These are phyloP conservation scores for Enhydra lutris DNA, from an alignment of 2,113 vertebrate genomes.

Conservation along the genomic window DNA sequence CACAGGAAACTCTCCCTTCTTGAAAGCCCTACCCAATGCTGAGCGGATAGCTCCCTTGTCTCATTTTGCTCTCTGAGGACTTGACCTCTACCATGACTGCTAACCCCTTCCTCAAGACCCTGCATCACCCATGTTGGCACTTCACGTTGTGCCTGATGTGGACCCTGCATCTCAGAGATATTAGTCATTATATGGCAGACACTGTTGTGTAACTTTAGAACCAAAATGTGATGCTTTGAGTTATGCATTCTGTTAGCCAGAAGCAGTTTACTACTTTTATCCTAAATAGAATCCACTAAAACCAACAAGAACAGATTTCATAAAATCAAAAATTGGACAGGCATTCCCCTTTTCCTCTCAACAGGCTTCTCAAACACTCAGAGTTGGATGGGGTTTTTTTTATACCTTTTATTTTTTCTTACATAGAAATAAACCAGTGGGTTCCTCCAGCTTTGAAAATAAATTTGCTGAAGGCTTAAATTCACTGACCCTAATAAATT, in stretches of 20 bases:
- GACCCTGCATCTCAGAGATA: not conserved
- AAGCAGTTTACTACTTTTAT: not conserved
- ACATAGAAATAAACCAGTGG: slow-evolving; percentile 3
- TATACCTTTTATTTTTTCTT: not conserved
- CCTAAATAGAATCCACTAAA: not conserved
- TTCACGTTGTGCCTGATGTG: not conserved
- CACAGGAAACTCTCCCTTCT: not conserved
- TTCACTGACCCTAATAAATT: slow-evolving; percentile 27
- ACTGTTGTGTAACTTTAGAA: not conserved
- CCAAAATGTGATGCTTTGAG: not conserved
- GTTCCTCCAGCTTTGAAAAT: slow-evolving; percentile 5
- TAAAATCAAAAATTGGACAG: not conserved
- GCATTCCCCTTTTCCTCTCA: not conserved
- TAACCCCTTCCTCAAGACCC: not conserved
- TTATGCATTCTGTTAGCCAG: not conserved
- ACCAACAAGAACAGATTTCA: not conserved
- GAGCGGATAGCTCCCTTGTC: not conserved
- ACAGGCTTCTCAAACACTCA: not conserved
- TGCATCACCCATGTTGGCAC: not conserved
- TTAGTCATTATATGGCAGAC: not conserved
- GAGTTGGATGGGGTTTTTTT: not conserved
- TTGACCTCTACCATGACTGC: not conserved
- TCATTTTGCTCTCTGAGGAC: not conserved
- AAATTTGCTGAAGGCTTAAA: slow-evolving; percentile 23
- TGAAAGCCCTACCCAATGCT: not conserved